Conservation (phyloP, 2,888 invertebrate genomes). For the Coenonympha glycerion region DNA sequence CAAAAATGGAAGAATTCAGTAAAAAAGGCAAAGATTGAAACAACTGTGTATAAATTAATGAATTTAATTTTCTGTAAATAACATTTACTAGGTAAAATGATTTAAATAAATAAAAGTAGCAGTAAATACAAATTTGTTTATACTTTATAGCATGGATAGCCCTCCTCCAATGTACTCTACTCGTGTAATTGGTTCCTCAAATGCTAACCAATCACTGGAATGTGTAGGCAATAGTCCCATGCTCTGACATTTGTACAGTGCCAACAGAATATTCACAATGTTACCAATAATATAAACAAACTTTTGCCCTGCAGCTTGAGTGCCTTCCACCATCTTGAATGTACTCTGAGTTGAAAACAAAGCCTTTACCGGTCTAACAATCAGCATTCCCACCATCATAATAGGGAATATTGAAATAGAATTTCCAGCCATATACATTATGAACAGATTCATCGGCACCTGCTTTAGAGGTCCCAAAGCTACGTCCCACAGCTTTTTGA, state of each 20-base stretch:
- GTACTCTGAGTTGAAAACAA: conserved; percentile 91
- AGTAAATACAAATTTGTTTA: conserved; percentile 52
- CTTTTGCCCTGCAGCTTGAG: conserved; percentile 92
- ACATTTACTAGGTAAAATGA: conserved; percentile 43
- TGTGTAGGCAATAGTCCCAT: conserved; percentile 98
- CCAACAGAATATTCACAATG: conserved; percentile 91
- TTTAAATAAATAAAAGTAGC: conserved; percentile 46
- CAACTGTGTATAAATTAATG: conserved; percentile 13
- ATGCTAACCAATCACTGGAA: conserved; percentile 98
- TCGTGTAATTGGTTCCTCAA: conserved; percentile 92
- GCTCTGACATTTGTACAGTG: conserved; percentile 97
- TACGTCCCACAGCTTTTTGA: conserved; percentile 97
- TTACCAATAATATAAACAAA: conserved; percentile 96
- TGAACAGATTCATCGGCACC: conserved; percentile 99
- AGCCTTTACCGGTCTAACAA: conserved; percentile 96
- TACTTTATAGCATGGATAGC: conserved; percentile 76
- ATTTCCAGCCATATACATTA: conserved; percentile 99
- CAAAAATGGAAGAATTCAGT: conserved; percentile 70
- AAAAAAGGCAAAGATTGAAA: conserved; percentile 50
- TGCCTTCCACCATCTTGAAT: conserved; percentile 96
- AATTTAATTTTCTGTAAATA: conserved; percentile 52
- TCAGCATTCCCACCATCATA: conserved; percentile 99
- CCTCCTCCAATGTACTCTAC: conserved; percentile 92
- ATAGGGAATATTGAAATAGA: conserved; percentile 99
- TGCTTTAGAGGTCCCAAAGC: conserved; percentile 96